A percentile compares a stretch with the other conserved stretches of the same genome.
phyloP scores from a whole-genome alignment of 1,140 invertebrate species.

The Nixonia krombeini region DNA sequence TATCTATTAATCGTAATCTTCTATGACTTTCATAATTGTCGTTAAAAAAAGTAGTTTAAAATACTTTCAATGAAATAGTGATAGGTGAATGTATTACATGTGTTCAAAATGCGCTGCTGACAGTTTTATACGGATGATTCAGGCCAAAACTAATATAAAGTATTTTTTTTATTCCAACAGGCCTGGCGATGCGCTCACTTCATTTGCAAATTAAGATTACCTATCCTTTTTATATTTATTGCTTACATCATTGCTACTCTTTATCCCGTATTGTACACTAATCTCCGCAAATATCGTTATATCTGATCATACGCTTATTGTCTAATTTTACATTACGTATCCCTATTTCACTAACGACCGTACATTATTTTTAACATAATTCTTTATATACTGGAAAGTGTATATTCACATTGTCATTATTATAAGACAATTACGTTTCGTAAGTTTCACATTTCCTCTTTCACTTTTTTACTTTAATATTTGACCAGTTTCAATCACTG shows the following conservation, averaged over 20 bases:
- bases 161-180: constrained; percentile 63
- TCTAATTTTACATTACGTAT: constrained; percentile 10
- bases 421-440: not conserved
- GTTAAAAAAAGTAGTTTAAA: too few relatives aligned
- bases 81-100: too few relatives aligned
- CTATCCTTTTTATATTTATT: constrained; percentile 55
- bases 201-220: constrained; percentile 64
- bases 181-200: constrained; percentile 63
- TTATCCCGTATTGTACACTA: constrained; percentile 47
- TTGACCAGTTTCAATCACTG: constrained; percentile 13
- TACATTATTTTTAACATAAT: constrained; percentile 11
- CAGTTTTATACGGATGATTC: too few relatives aligned
- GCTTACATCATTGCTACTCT: constrained; percentile 51
- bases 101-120: too few relatives aligned
- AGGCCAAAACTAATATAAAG: constrained; percentile 52
- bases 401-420: constrained; percentile 1
- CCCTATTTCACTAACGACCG: not conserved
- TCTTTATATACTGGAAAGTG: constrained; percentile 7
- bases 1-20: too few relatives aligned
- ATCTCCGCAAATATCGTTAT: constrained; percentile 58
- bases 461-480: constrained; percentile 27
- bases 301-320: constrained; percentile 63
- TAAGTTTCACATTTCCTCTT: constrained; percentile 14
- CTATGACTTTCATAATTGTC: too few relatives aligned
- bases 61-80: too few relatives aligned